Conservation (phyloP, 2,113 vertebrate genomes). For the Melospiza georgiana region DNA sequence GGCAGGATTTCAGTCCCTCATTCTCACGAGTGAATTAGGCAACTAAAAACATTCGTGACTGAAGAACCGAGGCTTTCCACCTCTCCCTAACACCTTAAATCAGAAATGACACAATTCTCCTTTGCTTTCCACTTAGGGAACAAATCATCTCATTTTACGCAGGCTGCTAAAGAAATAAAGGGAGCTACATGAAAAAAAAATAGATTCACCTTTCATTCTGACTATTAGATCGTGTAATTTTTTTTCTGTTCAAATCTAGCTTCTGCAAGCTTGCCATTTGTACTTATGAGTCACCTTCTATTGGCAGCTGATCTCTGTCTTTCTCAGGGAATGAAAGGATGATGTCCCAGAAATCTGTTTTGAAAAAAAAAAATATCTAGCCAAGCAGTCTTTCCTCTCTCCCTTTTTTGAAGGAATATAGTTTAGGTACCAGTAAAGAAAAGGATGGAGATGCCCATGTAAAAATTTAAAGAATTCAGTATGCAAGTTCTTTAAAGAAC, state of each 20-base stretch:
- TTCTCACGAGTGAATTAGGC: neutral
- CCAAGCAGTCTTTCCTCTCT: neutral
- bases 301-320: neutral
- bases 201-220: neutral
- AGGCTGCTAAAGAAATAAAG: neutral
- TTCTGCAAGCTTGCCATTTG: neutral
- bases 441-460: neutral
- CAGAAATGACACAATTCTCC: neutral
- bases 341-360: neutral
- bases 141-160: neutral
- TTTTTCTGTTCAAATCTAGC: neutral
- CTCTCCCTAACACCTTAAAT: neutral
- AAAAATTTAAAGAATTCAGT: neutral
- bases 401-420: neutral
- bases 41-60: neutral
- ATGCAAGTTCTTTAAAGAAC: no score
- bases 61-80: neutral
- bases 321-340: neutral
- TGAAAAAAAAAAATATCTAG: neutral
- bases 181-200: neutral
- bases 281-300: conserved; percentile 9
- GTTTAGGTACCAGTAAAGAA: neutral
- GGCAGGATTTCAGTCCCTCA: neutral
- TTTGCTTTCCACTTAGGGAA: neutral
- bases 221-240: rapidly evolving